Evolutionary conservation across 2,113 vertebrate species (phyloP), one percentile per base, ranked within the genome.

Genomic region (Suricata suricatta): DNA sequence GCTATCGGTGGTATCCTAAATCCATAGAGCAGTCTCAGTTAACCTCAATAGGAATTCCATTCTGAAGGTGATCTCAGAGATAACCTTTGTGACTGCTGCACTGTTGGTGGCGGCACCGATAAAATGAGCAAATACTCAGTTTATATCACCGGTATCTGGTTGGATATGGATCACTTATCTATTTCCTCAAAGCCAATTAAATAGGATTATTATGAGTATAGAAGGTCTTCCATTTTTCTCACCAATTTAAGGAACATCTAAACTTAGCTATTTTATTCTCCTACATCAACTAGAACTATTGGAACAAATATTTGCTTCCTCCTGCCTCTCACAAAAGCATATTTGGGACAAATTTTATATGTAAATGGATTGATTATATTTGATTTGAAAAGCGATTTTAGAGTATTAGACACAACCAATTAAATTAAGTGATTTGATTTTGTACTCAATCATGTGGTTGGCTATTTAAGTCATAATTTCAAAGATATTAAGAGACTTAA

Each of bases 381-480:
- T 80, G 77, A 96, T 38, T 77, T 13, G 83, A 38, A 66, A 94
- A 72, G 47, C 94, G 7, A 63, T 47, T 38, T 80, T 80, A 79
- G 7, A 72, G 52, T 77, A 60, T 68, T 71, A 93, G 52, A 76
- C 13, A 88, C 33, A 79, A 87, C 33, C 35, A 77, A 29, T 76
- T 41, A 90, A 95, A 88, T 27, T 88, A 11, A 84, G 17, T 80
- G 47, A 91, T 87, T 96, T 90, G 25, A 85, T 88, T 96, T 97
- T 93, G 50, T 6, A 87, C 2, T 82, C 31, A 71, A 33, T 74
- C 44, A 80, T 29, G 50, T 44, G n/a, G 31, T 54, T 89, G 60
- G 33, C 31, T 87, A 89, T 76, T 93, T 83, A 81, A 81, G 21
- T 71, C 72, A 81, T 25, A 66, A 83, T 74, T 92, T 87, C 72